Base-by-base conservation (phyloP, 2,113 vertebrate genomes). In the Apaloderma vittatum region DNA sequence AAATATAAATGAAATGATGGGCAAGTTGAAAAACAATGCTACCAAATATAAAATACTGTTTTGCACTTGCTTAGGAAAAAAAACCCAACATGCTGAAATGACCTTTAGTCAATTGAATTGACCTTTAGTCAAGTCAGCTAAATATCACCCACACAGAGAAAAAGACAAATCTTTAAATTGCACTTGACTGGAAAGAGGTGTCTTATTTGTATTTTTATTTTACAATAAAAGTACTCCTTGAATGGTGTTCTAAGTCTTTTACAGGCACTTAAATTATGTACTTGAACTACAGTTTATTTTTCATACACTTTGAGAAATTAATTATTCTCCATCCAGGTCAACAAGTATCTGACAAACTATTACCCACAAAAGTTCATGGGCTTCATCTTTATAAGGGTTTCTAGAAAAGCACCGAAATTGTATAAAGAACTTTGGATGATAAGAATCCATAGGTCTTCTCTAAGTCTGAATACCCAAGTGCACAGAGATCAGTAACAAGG, bases 291-390 rank as follows among this genome's bases (percentile, higher is more conserved):
- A 55, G 4, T 51, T 67, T 40, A 46, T 85, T 95, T 93, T 92
- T 80, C 15, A 32, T 48, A 3, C 15, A 37, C 71, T 88, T 92
- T 57, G 19, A 74, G 32, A 83, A 83, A 62, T 46, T 81, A 51
- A 55, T 78, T 84, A 52, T 84, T 82, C 10, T 48, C 37, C 30
- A 16, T 72, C 80, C 57, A 66, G 9, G 11, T 59, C 68, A 90
- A 49, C 6, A 80, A 66, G 12, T 48, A 86, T 93, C 43, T 86
- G 22, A 59, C 23, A 85, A 75, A 73, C 18, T 81, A 4, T 52
- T 70, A 40, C 1, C 0, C 15, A 63, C 9, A 71, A 15, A 94
- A 79, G 6, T 79, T 67, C 32, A n/a, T 19, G 2, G 0, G 1
- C 75, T 80, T 82, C 24, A 34, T 37, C 90, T 80, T 78, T 54